Evolutionary conservation across 2,888 invertebrate species (phyloP), one percentile per base, ranked within the genome.

Genomic region (Eupithecia tripunctaria): DNA sequence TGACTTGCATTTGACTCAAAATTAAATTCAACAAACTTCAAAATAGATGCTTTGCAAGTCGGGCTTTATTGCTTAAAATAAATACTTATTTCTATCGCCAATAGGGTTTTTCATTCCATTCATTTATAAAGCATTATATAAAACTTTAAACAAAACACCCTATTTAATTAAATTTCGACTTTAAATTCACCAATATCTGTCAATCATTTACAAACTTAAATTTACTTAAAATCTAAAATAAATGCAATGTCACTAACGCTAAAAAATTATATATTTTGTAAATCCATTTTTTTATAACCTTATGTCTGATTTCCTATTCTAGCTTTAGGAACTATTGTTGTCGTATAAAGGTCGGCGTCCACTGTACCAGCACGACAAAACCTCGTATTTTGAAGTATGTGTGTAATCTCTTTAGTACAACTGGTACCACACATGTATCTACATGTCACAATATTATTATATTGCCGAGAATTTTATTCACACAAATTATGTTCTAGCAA

Each of bases 181-280:
- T 36, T n/a, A 63, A 32, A 29, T 29, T 29, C n/a, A 8, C 21
- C 25, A 69, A 63, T 67, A 38, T 38, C 32, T 36, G 47, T 25
- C 56, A 63, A 7, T 60, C 5, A 71, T 68, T 51, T 18, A 68
- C 18, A 71, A 67, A 63, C 29, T n/a, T 27, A 70, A 56, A 43
- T 43, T 47, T 12, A 59, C 64, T 77, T 76, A 76, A 77, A 77
- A 21, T 75, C 77, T 83, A 83, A 76, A 83, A 80, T 83, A 83
- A 83, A 83, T 83, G 83, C 83, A 79, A 59, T 38, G 43, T 60
- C 36, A 64, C 65, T 68, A 68, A 64, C 70, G 47, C 43, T 71
- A 71, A 32, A 36, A 68, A 62, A 41, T 51, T 62, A 62, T 66
- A 65, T 29, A 38, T 36, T 14, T 38, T 38, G 64, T 64, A 25